phyloP scores from a whole-genome alignment of 2,113 vertebrate species.

The Psilopsiagon aurifrons region DNA sequence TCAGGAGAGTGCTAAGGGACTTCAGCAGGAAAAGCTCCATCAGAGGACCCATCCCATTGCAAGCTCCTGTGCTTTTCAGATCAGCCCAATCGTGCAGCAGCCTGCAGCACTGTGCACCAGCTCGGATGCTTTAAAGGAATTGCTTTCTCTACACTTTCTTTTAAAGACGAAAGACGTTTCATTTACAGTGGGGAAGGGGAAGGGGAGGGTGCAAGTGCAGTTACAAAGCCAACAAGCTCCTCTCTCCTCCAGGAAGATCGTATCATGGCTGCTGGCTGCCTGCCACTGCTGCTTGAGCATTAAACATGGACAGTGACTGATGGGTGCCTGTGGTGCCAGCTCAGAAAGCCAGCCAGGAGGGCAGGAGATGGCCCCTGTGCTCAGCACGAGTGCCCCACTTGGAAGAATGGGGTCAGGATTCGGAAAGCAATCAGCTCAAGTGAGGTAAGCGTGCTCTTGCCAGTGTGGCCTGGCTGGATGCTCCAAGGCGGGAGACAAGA shows the following conservation, averaged over 20 bases:
- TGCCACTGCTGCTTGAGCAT: neutral
- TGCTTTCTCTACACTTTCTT: neutral
- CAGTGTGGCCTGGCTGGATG: accelerated
- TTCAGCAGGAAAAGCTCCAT: neutral
- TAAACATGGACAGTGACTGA: neutral
- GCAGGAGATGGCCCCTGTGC: neutral
- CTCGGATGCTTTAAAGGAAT: neutral
- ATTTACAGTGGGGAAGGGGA: neutral
- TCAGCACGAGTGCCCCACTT: neutral
- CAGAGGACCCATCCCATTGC: accelerated
- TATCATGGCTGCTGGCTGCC: neutral
- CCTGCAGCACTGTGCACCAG: neutral
- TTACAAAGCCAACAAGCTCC: neutral
- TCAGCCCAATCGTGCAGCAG: neutral
- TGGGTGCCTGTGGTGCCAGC: neutral
- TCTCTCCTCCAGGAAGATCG: neutral
- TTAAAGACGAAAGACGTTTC: neutral
- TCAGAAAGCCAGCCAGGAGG: neutral
- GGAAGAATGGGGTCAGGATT: neutral
- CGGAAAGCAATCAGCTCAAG: neutral
- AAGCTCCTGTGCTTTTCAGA: accelerated
- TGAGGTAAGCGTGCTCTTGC: neutral
- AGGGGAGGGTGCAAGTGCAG: neutral
- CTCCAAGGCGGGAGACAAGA: accelerated
- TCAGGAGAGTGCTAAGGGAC: accelerated